phyloP scores from a whole-genome alignment of 2,113 vertebrate genomes.

The Cottus gobio region DNA sequence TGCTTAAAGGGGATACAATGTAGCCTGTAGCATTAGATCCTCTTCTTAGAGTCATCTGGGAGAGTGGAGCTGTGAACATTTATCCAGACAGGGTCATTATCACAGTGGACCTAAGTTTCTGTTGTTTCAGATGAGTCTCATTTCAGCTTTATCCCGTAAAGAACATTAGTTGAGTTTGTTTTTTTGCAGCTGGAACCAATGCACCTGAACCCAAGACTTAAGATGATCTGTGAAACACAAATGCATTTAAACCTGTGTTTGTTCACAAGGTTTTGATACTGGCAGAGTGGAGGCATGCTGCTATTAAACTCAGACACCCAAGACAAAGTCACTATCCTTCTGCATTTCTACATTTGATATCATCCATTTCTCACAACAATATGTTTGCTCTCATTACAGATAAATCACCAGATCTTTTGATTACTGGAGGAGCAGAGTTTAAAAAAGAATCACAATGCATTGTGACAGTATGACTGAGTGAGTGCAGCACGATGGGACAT shows the following conservation, averaged over 20 bases:
- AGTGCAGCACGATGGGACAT: slow-evolving; percentile 46
- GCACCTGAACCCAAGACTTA: slow-evolving; percentile 16
- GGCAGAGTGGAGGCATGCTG: slow-evolving; percentile 44
- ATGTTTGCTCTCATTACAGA: slow-evolving; percentile 46
- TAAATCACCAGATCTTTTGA: slow-evolving; percentile 21
- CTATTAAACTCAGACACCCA: slow-evolving; percentile 33
- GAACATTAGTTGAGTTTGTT: slow-evolving; percentile 10
- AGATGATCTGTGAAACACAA: slow-evolving; percentile 29
- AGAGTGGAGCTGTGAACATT: slow-evolving; percentile 38
- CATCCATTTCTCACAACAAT: slow-evolving; percentile 34
- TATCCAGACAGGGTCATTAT: slow-evolving; percentile 37
- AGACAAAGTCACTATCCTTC: slow-evolving; percentile 32
- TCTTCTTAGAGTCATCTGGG: slow-evolving; percentile 40
- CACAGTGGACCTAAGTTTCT: slow-evolving; percentile 33
- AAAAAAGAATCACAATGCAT: slow-evolving; percentile 26
- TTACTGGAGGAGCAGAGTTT: slow-evolving; percentile 19
- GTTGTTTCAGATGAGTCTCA: slow-evolving; percentile 14
- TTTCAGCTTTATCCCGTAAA: slow-evolving; percentile 39
- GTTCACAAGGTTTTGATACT: slow-evolving; percentile 21
- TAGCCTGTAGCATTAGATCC: slow-evolving; percentile 71
- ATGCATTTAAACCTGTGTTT: slow-evolving; percentile 23
- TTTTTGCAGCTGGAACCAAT: not conserved
- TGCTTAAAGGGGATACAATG: slow-evolving; percentile 56
- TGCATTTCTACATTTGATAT: slow-evolving; percentile 40
- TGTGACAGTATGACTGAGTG: slow-evolving; percentile 42